Percentiles rank a stretch among this genome's conserved stretches.
phyloP scores from a whole-genome alignment of 2,797 vertebrate genomes.

The Pseudochirops corinnae region DNA sequence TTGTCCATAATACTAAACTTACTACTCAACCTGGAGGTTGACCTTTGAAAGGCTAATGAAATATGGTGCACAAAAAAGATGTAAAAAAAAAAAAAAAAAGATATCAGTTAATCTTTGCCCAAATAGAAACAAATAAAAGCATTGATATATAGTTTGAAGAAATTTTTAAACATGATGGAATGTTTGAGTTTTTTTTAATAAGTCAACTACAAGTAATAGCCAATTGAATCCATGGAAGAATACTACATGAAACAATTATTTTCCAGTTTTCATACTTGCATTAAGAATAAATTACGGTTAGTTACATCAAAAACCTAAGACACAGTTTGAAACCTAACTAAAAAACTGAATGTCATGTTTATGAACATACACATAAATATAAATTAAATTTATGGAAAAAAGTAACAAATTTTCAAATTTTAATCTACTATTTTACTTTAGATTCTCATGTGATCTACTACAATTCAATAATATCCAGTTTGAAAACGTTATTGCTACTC shows the following conservation, averaged over 20 bases:
- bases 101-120: neutral
- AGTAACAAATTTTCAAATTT: neutral
- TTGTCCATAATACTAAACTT: neutral
- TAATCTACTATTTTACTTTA: neutral
- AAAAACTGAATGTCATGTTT: fast-evolving
- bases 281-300: fast-evolving
- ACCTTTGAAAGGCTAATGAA: neutral
- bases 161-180: neutral
- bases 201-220: fast-evolving
- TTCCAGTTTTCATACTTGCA: neutral
- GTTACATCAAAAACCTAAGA: neutral
- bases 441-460: neutral
- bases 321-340: constrained; percentile 26
- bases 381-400: neutral
- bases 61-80: neutral
- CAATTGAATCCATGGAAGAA: fast-evolving
- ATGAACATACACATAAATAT: fast-evolving
- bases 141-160: fast-evolving
- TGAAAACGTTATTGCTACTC: neutral
- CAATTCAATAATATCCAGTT: neutral
- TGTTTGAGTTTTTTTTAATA: neutral
- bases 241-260: neutral
- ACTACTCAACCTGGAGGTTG: neutral
- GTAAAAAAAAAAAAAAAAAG: neutral
- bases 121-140: neutral